These are phyloP conservation scores for Abramis brama DNA, from an alignment of 2,113 vertebrate species.

Conservation along the genomic window DNA sequence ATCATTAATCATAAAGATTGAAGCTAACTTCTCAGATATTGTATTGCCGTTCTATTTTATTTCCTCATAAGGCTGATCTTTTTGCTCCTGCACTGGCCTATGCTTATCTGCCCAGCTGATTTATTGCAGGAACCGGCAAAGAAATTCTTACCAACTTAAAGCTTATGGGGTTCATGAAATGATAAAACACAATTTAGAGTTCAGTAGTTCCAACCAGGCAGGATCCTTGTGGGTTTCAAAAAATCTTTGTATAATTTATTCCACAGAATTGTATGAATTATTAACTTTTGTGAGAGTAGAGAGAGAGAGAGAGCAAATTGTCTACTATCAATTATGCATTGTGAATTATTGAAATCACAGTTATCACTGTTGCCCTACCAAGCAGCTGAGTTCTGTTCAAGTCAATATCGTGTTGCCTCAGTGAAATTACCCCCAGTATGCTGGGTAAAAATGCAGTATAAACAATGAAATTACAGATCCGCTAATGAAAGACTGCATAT, in stretches of 20 bases:
- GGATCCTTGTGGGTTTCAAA: conserved; percentile 25
- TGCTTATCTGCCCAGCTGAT: not conserved
- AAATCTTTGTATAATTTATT: conserved; percentile 46
- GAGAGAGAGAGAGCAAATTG: conserved; percentile 46
- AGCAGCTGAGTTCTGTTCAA: conserved; percentile 5
- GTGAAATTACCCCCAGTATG: not conserved
- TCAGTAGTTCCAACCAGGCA: conserved; percentile 1
- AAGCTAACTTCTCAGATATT: no score
- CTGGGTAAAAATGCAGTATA: not conserved
- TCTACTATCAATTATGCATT: conserved; percentile 55
- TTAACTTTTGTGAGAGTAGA: conserved; percentile 34
- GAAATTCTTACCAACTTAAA: not conserved
- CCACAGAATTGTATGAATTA: conserved; percentile 44
- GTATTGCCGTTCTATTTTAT: not conserved
- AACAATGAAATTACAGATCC: not conserved
- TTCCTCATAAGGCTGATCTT: not conserved
- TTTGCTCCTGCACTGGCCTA: not conserved
- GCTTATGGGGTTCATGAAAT: conserved; percentile 13
- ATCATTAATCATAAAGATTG: no score
- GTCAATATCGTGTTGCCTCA: conserved; percentile 1
- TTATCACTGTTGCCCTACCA: not conserved
- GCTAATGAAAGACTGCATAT: no score
- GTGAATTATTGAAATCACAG: conserved; percentile 53
- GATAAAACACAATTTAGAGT: conserved; percentile 18
- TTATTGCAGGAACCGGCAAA: not conserved